Base-by-base conservation (phyloP, 2,797 vertebrate genomes). In the Microhierax caerulescens region DNA sequence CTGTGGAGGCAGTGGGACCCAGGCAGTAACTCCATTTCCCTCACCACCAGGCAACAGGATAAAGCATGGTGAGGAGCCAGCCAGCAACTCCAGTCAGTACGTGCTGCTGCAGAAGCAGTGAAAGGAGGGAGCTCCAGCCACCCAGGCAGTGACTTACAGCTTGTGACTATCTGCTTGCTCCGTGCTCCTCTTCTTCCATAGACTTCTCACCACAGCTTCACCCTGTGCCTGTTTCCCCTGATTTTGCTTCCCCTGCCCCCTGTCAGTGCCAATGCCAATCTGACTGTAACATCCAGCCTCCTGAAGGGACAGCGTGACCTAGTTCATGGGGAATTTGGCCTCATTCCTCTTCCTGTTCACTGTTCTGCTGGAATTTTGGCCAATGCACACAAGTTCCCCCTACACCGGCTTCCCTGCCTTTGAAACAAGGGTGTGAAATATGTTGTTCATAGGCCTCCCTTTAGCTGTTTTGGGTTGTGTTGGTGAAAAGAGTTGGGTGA, bases 291-390 rank as follows among this genome's bases (percentile, higher is more conserved):
- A 6, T 48, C 63, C 50, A 65, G 18, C 32, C 36, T 63, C 28
- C 63, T 0, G 1, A 94, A 90, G 51, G 94, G 87, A 97, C 93
- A 97, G 51, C 0, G 0, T 95, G 95, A 95, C 94, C 96, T 88
- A 97, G n/a, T 96, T 97, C 0, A 0, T 85, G 48, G 59, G 56
- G 78, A 96, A 70, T 94, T 96, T 97, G 95, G 94, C 94, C 75
- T 76, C 63, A 67, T 93, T 95, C 70, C 94, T 92, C 76, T 95
- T 95, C 77, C 83, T 96, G 78, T 95, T 85, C 89, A 94, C 75
- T 93, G 60, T 93, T 95, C 43, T n/a, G 45, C 75, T 85, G 59
- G 85, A 76, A 53, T 54, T 90, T 73, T 95, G 87, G 81, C 87
- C 36, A 60, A 30, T 2, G 10, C 1, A 3, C 43, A 67, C 59